Evolutionary conservation across 2,113 vertebrate genomes (phyloP).

Genomic region (Panthera leo): DNA sequence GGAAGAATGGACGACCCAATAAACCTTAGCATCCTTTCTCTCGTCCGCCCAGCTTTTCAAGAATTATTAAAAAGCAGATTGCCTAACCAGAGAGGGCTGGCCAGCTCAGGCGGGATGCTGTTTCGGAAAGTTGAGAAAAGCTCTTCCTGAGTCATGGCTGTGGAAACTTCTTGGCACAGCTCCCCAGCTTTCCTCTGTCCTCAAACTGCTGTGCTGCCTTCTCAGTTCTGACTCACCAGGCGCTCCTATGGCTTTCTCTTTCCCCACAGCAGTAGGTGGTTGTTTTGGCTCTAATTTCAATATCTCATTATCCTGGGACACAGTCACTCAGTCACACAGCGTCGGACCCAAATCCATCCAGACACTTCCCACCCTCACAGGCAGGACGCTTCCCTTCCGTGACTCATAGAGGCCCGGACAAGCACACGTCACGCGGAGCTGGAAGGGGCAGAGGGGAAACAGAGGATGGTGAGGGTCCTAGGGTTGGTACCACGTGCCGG

Average conservation of each 20-base stretch:
- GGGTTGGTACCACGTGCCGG: rapidly evolving
- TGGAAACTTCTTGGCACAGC: not conserved
- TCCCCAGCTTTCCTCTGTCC: not conserved
- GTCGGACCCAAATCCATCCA: not conserved
- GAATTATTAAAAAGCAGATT: not conserved
- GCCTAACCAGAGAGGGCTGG: not conserved
- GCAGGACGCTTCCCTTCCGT: not conserved
- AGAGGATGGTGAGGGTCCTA: rapidly evolving
- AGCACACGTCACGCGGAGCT: rapidly evolving
- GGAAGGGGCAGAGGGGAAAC: no score
- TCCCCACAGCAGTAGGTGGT: slow-evolving; percentile 10
- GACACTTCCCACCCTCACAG: not conserved
- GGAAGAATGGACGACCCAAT: no score
- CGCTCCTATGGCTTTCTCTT: not conserved
- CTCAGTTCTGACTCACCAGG: not conserved
- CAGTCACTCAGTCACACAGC: not conserved
- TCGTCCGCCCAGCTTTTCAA: not conserved
- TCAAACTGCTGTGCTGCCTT: not conserved
- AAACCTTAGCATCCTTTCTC: not conserved
- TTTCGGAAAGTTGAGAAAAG: not conserved
- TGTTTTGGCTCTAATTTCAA: slow-evolving; percentile 54
- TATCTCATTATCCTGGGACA: not conserved
- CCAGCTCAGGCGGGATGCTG: not conserved
- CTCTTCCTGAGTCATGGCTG: not conserved
- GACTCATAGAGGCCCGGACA: not conserved